phyloP scores from a whole-genome alignment of 2,888 invertebrate genomes.

The Lycia hirtaria region DNA sequence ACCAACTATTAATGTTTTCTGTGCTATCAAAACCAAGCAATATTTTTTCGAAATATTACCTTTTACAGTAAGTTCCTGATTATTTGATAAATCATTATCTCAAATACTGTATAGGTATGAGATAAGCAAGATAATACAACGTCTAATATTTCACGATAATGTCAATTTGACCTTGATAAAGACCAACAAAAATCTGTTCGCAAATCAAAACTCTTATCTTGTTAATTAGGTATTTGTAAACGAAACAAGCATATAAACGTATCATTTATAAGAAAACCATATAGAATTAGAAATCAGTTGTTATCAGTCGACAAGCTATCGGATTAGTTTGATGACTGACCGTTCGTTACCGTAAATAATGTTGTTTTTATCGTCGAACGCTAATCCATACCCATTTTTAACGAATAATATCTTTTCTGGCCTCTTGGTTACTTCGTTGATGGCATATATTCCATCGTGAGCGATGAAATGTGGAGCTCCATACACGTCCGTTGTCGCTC shows the following conservation, averaged over 20 bases:
- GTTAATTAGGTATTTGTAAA: not conserved
- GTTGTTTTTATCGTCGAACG: conserved; percentile 65
- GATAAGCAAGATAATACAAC: not conserved
- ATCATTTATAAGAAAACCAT: conserved; percentile 5
- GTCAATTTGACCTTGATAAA: conserved; percentile 8
- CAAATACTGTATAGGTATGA: not conserved
- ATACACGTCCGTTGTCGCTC: conserved; percentile 53
- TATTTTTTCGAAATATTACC: too few relatives aligned
- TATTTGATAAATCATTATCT: not conserved
- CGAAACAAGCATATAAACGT: conserved; percentile 1
- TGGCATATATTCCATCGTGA: conserved; percentile 60
- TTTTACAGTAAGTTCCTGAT: not conserved
- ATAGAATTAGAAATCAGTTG: not conserved
- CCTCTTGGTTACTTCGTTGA: conserved; percentile 50
- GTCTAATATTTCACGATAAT: conserved; percentile 9
- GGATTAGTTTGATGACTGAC: conserved; percentile 56
- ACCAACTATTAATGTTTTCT: too few relatives aligned
- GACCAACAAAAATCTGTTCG: not conserved
- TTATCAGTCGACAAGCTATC: conserved; percentile 22
- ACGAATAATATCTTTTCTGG: conserved; percentile 50
- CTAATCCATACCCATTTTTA: conserved; percentile 61
- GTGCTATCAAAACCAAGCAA: too few relatives aligned
- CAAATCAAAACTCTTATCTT: conserved; percentile 6
- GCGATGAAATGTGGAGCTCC: conserved; percentile 60
- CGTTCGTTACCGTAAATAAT: conserved; percentile 65